Evolutionary conservation across 2,797 vertebrate species (phyloP), one percentile per base, ranked within the genome.

Genomic region (Ficedula albicollis): DNA sequence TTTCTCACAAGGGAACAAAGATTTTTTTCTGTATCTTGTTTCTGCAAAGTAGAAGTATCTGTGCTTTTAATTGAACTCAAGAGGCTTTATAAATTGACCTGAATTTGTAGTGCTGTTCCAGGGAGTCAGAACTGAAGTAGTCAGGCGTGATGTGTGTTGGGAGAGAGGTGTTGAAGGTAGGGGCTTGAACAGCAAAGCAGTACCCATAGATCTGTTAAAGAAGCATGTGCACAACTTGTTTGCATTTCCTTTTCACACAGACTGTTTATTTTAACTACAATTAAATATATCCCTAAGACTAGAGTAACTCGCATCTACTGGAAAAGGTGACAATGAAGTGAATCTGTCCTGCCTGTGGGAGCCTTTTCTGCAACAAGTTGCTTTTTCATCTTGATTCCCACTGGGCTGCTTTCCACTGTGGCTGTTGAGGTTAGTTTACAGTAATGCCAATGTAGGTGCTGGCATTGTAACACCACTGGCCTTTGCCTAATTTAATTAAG

Each of bases 31-130:
- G 18, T 93, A 11, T 96, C 86, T 90, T 77, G 32, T 95, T 94
- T 92, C 93, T 94, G 75, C 30, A 51, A 74, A 95, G 67, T 41
- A 66, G 68, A 87, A 90, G 70, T 94, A 66, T 94, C 84, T 89
- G 49, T 87, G 78, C 90, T 95, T 89, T 94, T 96, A 97, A 97
- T 96, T 96, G 93, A 97, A 55, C 96, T 96, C 93, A 68, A 29
- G 96, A 95, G 96, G 82, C 82, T 96, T 94, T 93, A 58, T 83
- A 96, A 95, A 94, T 90, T 92, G 92, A 93, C 68, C 68, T 87
- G 93, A 90, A 85, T 89, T 92, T 94, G 60, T 64, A 85, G 90
- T 73, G 81, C 81, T 87, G 54, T 95, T 95, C 59, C 68, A 78
- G 78, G 84, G 68, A 95, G 64, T 60, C 77, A 80, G 87, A 92